Conservation (phyloP, 92 coral and sea anemone species). For the Palythoa caribaeorum region DNA sequence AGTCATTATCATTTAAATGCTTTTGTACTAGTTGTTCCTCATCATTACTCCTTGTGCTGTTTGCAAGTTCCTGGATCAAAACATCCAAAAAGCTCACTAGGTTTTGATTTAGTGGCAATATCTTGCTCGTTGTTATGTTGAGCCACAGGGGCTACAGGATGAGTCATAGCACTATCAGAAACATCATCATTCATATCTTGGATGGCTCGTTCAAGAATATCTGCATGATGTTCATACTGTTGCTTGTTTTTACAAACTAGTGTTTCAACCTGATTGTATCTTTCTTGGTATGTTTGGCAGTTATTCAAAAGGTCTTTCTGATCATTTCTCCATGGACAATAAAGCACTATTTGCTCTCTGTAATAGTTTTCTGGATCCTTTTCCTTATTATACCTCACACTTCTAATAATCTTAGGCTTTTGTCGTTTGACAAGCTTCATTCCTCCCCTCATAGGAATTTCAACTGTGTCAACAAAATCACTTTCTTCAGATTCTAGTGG, state of each 20-base stretch:
- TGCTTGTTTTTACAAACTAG: conserved; percentile 6
- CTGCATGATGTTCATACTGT: neutral
- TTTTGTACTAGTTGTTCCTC: neutral
- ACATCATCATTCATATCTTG: neutral
- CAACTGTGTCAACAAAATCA: neutral
- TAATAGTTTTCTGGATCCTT: conserved; percentile 63
- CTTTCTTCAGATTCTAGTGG: conserved; percentile 37
- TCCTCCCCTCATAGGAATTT: neutral
- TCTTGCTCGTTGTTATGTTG: conserved; percentile 53
- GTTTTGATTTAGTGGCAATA: conserved; percentile 41
- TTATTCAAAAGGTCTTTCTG: conserved; percentile 49
- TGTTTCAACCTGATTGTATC: neutral
- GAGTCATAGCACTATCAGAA: conserved; percentile 10
- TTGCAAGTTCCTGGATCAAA: conserved; percentile 58
- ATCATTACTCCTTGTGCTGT: neutral
- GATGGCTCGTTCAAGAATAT: neutral
- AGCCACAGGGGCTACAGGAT: conserved; percentile 38
- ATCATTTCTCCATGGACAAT: conserved; percentile 62
- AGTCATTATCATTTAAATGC: neutral
- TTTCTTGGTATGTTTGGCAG: conserved; percentile 16
- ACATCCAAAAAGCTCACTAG: conserved; percentile 38
- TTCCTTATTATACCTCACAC: conserved; percentile 57
- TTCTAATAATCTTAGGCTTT: conserved; percentile 16
- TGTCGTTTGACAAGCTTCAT: conserved; percentile 1
- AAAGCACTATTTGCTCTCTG: conserved; percentile 62